Evolutionary conservation across 2,888 invertebrate species (phyloP), one percentile per base, ranked within the genome.

Genomic region (Noctua pronuba): DNA sequence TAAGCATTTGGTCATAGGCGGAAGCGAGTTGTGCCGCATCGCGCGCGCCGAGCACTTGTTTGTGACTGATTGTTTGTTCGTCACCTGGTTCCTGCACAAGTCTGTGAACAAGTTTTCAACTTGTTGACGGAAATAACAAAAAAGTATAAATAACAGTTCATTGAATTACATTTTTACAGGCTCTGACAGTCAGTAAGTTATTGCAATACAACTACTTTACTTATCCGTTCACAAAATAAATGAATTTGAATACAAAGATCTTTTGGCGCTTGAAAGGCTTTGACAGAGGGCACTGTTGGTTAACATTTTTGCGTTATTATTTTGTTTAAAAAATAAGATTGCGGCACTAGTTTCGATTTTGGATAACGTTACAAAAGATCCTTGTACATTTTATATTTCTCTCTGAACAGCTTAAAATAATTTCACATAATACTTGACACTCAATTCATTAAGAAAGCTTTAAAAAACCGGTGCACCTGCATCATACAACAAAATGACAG

Each of bases 1-100:
- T 5, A 10, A 38, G 31, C 1, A 35, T 13, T 44, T 16, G 0
- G 52, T 84, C n/a, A 70, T 35, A 69, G 1, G 71, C 38, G 85
- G 35, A 46, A 71, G 80, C 80, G 82, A 10, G 4, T 38, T 66
- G 62, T 35, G 21, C 35, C 62, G 21, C 38, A 38, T 10, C 10
- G 41, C 41, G 41, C 10, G 10, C 62, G 62, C 35, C 13, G 55
- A n/a, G 1, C 13, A 13, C n/a, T 55, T n/a, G n/a, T 55, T n/a
- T 11, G n/a, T 55, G n/a, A 55, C 52, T 55, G n/a, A 8, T 55
- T n/a, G n/a, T n/a, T 55, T 55, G 11, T 55, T 13, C 11, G 13
- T 13, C n/a, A 55, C 11, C 52, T n/a, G 11, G 18, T 49, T 18
- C 46, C 28, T 28, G 10, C 35, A 58, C 0, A 18, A n/a, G 1